Base-by-base conservation (phyloP, 2,797 vertebrate species). In the Ctenopoma kingsleyae region DNA sequence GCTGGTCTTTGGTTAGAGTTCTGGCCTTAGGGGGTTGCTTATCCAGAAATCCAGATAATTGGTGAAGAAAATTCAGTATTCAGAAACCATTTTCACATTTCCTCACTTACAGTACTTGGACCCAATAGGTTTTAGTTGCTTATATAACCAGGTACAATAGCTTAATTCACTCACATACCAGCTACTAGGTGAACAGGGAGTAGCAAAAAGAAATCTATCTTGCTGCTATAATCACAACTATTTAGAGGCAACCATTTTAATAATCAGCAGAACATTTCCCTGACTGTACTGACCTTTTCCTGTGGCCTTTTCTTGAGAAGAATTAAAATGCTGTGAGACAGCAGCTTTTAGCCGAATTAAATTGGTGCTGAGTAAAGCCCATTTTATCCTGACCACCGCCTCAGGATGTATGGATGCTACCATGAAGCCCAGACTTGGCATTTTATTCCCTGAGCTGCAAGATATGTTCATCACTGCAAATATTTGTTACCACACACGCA, bases 311-410 rank as follows among this genome's bases (percentile, higher is more conserved):
- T 57, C 65, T 71, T 15, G 23, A 82, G 76, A 79, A 81, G 80
- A 67, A 83, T 78, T 77, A 82, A 83, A 83, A 82, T 61, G 62
- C 73, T 78, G 68, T 59, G 70, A 87, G 83, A 86, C 79, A 81
- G 83, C 78, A 82, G 82, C 88, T 88, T 78, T 89, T 81, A 83
- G 78, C 66, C 66, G 86, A 80, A 91, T 88, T 90, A 89, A 86
- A 86, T 67, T 76, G 78, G 67, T 85, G 83, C 82, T 79, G 81
- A 88, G 84, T 79, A 81, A 87, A 89, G 75, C 63, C 66, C 38
- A 70, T 88, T 83, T 85, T 46, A 80, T 80, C 80, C 83, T 70
- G 81, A 87, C 73, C 63, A 69, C 47, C 0, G 55, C 74, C 63
- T 70, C 68, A 74, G 80, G 77, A 86, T 46, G 47, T 81, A 61